Evolutionary conservation across 2,113 vertebrate genomes (phyloP).

Genomic region (Artemisiospiza belli): DNA sequence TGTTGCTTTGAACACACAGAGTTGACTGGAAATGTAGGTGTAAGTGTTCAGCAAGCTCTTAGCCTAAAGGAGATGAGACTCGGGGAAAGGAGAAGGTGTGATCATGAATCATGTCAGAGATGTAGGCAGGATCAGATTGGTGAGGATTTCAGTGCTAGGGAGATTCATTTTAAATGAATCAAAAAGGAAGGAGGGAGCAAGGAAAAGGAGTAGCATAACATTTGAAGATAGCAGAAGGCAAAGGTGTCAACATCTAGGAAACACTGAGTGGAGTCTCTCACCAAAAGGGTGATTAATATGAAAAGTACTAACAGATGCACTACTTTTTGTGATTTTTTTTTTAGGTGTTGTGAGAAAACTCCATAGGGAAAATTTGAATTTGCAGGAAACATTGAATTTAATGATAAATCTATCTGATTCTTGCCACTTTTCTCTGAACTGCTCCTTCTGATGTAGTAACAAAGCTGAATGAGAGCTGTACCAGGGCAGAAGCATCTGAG

Average conservation of each 20-base stretch:
- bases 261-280: background rate
- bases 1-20: background rate
- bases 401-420: background rate
- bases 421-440: background rate
- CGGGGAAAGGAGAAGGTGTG: background rate
- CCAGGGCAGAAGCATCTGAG: background rate
- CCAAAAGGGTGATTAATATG: background rate
- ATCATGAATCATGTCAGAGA: slow-evolving; percentile 46
- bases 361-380: background rate
- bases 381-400: background rate
- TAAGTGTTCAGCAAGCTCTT: background rate
- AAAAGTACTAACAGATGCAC: background rate
- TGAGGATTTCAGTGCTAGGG: background rate
- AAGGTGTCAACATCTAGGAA: background rate
- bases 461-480: background rate
- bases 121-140: slow-evolving; percentile 30
- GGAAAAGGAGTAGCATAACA: background rate
- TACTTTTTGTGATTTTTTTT: background rate
- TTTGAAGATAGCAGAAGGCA: background rate
- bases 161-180: background rate
- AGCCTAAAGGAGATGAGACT: background rate
- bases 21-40: slow-evolving; percentile 29
- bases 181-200: background rate
- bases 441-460: background rate
- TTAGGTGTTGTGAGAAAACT: background rate